Percentiles rank a stretch among this genome's conserved stretches.
Evolutionary conservation across 2,113 vertebrate genomes (phyloP).

Genomic region (Nanger granti): DNA sequence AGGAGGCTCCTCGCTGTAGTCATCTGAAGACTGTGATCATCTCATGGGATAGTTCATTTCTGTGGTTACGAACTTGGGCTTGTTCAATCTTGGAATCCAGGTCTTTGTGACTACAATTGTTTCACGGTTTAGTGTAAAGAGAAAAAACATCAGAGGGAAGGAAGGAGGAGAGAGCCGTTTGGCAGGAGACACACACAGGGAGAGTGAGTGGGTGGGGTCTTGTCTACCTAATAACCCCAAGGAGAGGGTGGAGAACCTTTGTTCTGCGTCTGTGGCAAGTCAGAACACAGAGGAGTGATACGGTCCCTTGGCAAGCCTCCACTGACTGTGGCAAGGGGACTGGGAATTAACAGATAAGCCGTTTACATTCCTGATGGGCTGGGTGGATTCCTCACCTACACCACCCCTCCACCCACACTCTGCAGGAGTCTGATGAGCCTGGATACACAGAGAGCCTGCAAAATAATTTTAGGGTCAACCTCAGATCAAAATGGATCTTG

Average conservation of each 20-base stretch:
- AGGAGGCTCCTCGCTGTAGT: neutral
- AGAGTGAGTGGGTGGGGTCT: neutral
- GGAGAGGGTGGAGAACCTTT: neutral
- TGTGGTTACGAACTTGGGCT: neutral
- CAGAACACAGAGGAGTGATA: neutral
- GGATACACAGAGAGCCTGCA: neutral
- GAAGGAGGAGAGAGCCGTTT: neutral
- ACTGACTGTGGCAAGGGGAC: neutral
- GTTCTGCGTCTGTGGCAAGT: neutral
- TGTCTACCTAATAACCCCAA: neutral
- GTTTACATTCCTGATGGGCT: neutral
- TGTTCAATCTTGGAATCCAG: neutral
- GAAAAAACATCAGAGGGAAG: neutral
- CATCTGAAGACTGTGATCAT: neutral
- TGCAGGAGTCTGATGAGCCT: neutral
- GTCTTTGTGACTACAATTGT: neutral
- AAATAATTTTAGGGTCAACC: neutral
- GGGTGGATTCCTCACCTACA: neutral
- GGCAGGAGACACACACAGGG: accelerated
- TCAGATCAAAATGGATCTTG: neutral
- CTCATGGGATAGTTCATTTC: neutral
- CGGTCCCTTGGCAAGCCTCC: neutral
- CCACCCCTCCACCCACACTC: neutral
- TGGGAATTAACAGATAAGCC: neutral
- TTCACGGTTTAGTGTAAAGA: neutral